These are phyloP conservation scores for Drosophila bifasciata DNA, from an alignment of 1,140 invertebrate species.

Conservation along the genomic window DNA sequence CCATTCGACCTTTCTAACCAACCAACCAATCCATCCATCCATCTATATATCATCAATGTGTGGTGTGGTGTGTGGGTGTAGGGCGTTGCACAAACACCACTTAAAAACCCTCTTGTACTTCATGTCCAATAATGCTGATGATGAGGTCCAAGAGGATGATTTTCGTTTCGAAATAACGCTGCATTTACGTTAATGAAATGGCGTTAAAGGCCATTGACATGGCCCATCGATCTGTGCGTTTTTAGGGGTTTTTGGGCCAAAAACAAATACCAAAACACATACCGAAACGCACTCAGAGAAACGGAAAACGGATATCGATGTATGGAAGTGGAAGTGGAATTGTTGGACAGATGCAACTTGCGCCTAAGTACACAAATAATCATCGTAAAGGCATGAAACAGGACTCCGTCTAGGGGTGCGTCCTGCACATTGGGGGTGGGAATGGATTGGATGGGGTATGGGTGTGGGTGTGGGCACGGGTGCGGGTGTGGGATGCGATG, in stretches of 20 bases:
- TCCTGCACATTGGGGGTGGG: conserved; percentile 16
- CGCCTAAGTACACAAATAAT: conserved; percentile 32
- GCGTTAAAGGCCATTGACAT: conserved; percentile 79
- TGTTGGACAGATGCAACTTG: conserved; percentile 38
- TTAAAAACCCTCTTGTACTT: conserved; percentile 15
- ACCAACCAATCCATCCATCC: no score
- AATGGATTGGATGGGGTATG: conserved; percentile 23
- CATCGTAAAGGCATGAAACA: no score
- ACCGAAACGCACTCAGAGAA: conserved; percentile 49
- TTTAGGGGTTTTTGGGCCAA: conserved; percentile 34
- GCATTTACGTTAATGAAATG: conserved; percentile 68
- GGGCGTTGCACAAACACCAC: conserved; percentile 41
- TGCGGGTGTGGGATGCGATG: conserved; percentile 27
- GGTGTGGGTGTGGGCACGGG: conserved; percentile 7
- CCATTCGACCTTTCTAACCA: no score
- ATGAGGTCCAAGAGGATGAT: conserved; percentile 48
- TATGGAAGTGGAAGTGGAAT: conserved; percentile 4
- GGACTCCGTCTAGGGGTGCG: no score
- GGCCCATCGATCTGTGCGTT: conserved; percentile 58
- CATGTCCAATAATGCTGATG: conserved; percentile 47
- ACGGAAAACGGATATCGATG: conserved; percentile 10
- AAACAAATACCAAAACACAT: conserved; percentile 58
- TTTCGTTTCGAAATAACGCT: conserved; percentile 54
- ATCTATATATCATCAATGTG: conserved; percentile 31
- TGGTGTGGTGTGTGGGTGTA: no score